Evolutionary conservation across 2,797 vertebrate genomes (phyloP).

Genomic region (Tokudaia tokunoshimensis): DNA sequence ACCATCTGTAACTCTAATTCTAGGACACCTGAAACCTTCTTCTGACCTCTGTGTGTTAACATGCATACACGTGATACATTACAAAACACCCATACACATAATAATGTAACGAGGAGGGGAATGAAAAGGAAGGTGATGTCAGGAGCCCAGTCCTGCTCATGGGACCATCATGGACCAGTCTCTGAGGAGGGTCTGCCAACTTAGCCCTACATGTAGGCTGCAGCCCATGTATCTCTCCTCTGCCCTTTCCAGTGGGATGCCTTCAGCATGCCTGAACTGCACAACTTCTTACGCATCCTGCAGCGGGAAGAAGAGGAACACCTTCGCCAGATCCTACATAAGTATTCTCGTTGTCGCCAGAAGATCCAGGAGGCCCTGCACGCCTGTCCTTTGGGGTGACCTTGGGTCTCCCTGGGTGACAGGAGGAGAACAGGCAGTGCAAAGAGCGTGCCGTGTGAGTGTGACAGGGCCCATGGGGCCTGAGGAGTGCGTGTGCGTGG

Average conservation of each 20-base stretch:
- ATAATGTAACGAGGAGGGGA: not conserved
- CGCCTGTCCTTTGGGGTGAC: conserved; percentile 92
- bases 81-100: not conserved
- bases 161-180: not conserved
- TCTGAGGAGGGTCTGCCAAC: not conserved
- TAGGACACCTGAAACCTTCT: not conserved
- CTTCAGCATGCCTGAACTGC: conserved; percentile 95
- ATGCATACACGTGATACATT: not conserved
- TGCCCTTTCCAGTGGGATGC: conserved; percentile 93
- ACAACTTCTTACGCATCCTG: conserved; percentile 95
- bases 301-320: conserved; percentile 96
- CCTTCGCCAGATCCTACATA: conserved; percentile 93
- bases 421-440: conserved; percentile 76
- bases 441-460: conserved; percentile 78
- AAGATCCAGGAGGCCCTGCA: conserved; percentile 93
- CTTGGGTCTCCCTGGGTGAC: not conserved
- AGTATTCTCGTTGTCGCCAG: conserved; percentile 92
- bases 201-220: not conserved
- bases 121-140: not conserved
- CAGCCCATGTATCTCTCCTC: not conserved
- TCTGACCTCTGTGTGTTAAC: not conserved
- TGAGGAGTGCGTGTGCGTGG: conserved; percentile 82
- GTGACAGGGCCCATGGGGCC: conserved; percentile 74
- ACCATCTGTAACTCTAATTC: not conserved
- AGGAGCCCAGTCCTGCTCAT: not conserved